Conservation (phyloP, 2,113 vertebrate species). For the Panurus biarmicus region DNA sequence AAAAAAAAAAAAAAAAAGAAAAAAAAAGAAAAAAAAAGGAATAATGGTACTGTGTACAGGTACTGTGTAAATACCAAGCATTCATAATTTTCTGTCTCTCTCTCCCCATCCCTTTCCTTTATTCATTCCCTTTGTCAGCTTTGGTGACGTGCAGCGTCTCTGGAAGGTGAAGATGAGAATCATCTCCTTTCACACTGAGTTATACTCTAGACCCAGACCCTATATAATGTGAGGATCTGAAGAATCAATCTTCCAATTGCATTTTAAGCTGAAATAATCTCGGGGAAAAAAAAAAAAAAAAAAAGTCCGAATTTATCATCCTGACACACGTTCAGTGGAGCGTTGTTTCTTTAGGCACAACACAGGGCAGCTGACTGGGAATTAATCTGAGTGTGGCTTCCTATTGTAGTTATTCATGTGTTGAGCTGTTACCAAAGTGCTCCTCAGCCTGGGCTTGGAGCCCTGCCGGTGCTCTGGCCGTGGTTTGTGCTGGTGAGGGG, state of each 20-base stretch:
- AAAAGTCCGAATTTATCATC: constrained; percentile 24
- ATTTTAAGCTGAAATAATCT: constrained; percentile 9
- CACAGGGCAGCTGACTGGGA: not conserved
- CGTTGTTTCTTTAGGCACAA: constrained; percentile 14
- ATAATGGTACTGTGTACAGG: not conserved
- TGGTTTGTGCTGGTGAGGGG: not conserved
- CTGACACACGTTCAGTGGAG: not conserved
- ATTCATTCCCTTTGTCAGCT: not conserved
- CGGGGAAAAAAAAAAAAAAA: not conserved
- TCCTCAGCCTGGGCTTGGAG: not conserved
- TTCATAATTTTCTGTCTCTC: not conserved
- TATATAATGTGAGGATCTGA: constrained; percentile 29
- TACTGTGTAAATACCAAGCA: not conserved
- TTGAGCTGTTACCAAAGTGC: not conserved
- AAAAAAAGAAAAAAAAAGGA: not conserved
- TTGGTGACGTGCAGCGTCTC: not conserved
- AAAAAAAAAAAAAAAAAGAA: not conserved
- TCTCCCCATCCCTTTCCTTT: not conserved
- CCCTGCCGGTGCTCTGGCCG: accelerated
- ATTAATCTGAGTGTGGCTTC: not conserved
- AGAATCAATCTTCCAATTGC: constrained; percentile 55
- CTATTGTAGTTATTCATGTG: not conserved
- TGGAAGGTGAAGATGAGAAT: constrained; percentile 21
- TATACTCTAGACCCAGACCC: not conserved
- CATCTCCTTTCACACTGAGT: constrained; percentile 28